Base-by-base conservation (phyloP, 1,140 invertebrate genomes). In the Psilanteris sp. region DNA sequence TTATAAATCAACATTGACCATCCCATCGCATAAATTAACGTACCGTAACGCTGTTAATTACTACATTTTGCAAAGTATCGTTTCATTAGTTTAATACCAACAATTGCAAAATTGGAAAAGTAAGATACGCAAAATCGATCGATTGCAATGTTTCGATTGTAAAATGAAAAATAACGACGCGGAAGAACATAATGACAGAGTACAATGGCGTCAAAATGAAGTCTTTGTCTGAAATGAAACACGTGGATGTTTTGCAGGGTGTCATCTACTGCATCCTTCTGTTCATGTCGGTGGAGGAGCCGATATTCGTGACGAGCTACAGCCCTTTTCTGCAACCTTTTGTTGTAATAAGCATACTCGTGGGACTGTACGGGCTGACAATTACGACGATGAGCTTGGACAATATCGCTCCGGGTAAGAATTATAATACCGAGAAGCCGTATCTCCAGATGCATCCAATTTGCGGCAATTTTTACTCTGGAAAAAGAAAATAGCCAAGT, bases 301-400 rank as follows among this genome's bases (percentile, higher is more conserved):
- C 84, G 13, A 54, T 72, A 13, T 70, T 86, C 5, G 71, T 68
- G 13, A 72, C 27, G 6, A 83, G 68, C 36, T 87, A 87, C 52
- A 74, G 71, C 6, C 11, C 80, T 5, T 89, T 74, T 37, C 41
- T 89, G 10, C 85, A 87, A 41, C 85, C 86, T 7, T 32, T 86
- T 7, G 62, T 76, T 11, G 26, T 87, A 18, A 78, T 75, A 37
- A 89, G 86, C 54, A 87, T 88, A 68, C 81, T 88, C 20, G 16
- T 84, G 4, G 87, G 81, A 27, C 70, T 88, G 20, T 88, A 87
- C 41, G 84, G 87, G 5, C 15, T 88, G 36, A 85, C 80, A 20
- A 79, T 88, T 50, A 76, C 80, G 26, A 80, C 79, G 29, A 84
- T 79, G 59, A 88, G 80, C 54, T 73, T 87, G 13, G 79, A 86